Evolutionary conservation across 2,888 invertebrate species (phyloP), one percentile per base, ranked within the genome.

Genomic region (Neocrepidodera transversa): DNA sequence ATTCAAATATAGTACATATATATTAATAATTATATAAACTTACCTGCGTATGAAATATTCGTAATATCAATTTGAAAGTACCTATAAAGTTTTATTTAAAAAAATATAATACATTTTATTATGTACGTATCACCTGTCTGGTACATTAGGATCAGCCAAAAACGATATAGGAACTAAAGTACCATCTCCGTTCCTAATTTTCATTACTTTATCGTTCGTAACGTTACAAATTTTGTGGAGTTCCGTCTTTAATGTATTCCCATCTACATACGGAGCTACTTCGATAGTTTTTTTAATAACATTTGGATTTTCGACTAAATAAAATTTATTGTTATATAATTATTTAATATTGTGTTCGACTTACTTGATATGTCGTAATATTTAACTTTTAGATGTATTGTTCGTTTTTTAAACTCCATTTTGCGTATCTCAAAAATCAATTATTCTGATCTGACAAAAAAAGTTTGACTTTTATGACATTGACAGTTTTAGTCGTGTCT

Each of bases 1-100:
- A n/a, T n/a, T n/a, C n/a, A 23, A 23, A 23, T 6, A 23, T 23
- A 23, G 3, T 23, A 47, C 16, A 13, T n/a, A n/a, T 26, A n/a
- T 18, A 49, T 35, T 8, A 51, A 13, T 40, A 40, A 10, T 30
- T 10, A 30, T 30, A 6, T 30, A 30, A 6, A 75, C 79, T 76
- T 74, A 81, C 82, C 78, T 63, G 78, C 76, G 70, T 80, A 80
- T 65, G 80, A 79, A 51, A 81, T 78, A 52, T 77, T 74, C 14
- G 79, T 77, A 45, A 82, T 73, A 63, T 82, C 82, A 42, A 82
- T 71, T 56, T 79, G 74, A 59, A 80, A 81, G 60, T 76, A 78
- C 43, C 82, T 82, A 36, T 68, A 78, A 71, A 57, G 49, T 32
- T n/a, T n/a, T n/a, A n/a, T n/a, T n/a, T n/a, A n/a, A n/a, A n/a